Base-by-base conservation (phyloP, 2,888 invertebrate species). In the Drosophila pseudotalamancana region DNA sequence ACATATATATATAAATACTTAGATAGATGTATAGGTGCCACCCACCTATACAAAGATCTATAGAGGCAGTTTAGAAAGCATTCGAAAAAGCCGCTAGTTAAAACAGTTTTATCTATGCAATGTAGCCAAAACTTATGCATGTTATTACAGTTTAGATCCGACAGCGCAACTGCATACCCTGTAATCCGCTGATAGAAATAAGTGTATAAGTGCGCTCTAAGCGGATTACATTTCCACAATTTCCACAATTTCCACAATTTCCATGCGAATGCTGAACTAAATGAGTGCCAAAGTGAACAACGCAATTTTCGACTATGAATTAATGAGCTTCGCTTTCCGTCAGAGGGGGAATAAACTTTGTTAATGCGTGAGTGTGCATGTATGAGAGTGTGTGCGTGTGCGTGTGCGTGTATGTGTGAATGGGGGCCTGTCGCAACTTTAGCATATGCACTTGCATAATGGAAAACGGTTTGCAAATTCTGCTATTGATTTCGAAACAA, bases 361-460 rank as follows among this genome's bases (percentile, higher is more conserved):
- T 8, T 2, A 0, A 8, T 8, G 39, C 4, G 23, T 0, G 40
- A 4, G 18, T 8, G 0, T 4, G 23, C 6, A 6, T 1, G 16
- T 32, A 1, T 37, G 23, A 21, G 37, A 8, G 40, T 12, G 11
- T 8, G 4, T 1, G 11, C 11, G 39, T 6, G 23, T 0, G 40
- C 1, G 18, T 8, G 0, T 4, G 23, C 6, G 6, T 1, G 16
- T 32, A 1, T 37, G 23, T 29, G 14, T 40, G 31, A 62, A 65
- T 68, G 65, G 57, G 23, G 65, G 60, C 64, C 70, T 46, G 56
- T 51, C 16, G 63, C 71, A 73, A 67, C 68, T 66, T 76, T 76
- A 61, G 63, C 72, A 72, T 69, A 64, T 64, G 71, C 76, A 67
- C 67, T 81, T 83, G 87, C 76, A 87, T 87, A 87, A 87, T 87